Evolutionary conservation across 2,888 invertebrate species (phyloP), one percentile per base, ranked within the genome.

Genomic region (Tholera decimalis): DNA sequence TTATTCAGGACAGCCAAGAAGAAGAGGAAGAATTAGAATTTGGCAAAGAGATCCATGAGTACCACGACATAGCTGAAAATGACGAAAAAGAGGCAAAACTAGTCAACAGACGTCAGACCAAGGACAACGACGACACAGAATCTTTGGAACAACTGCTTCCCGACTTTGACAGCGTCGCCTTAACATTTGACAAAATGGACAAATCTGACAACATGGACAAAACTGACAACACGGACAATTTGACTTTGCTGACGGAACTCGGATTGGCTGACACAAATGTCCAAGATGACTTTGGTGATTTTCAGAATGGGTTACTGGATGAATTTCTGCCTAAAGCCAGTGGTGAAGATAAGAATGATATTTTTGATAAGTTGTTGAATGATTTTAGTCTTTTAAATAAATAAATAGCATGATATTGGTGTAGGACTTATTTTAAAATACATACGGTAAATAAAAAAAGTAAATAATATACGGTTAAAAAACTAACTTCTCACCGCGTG

Each of bases 1-100:
- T 93, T 20, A 89, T 93, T 58, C 95, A 95, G 58, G 75, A 77
- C 41, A 66, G 56, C 8, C 68, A 94, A 77, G 94, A 95, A 8
- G 96, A 96, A 15, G 96, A 96, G n/a, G 96, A 96, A 33, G 95
- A 95, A 7, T 91, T 96, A 26, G 95, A 96, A 87, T 94, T 88
- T 65, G 96, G 88, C 0, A 94, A 88, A 82, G 96, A 96, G 83
- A 91, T 95, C 11, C 90, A 92, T 79, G 96, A 96, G 80, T 93
- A 95, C 72, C 95, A 94, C 77, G 95, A 95, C 54, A 77, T 92
- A n/a, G 80, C 88, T 0, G 92, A 93, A 37, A 84, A 82, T 11
- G 92, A 93, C 11, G 91, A 91, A 13, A 96, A 95, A 60, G 94
- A 95, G 1, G 77, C 88, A 0, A 95, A 96, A 79, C 86, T 89